Evolutionary conservation across 2,888 invertebrate genomes (phyloP).

Genomic region (Xylocampa areola): DNA sequence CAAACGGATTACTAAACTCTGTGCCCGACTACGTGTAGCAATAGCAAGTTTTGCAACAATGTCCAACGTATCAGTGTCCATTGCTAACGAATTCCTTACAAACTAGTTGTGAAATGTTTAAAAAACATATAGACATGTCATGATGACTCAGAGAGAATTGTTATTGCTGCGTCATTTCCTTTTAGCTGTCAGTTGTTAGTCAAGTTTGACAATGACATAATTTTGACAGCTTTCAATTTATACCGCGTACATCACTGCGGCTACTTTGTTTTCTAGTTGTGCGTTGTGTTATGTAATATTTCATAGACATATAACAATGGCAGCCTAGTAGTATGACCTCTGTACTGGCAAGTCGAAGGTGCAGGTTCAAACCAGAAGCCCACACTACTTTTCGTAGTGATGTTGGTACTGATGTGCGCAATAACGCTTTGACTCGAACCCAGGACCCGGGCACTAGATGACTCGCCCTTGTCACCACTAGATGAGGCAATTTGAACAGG

Average conservation of each 20-base stretch:
- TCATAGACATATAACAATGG: too few species aligned
- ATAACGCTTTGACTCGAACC: too few species aligned
- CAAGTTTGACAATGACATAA: conserved; percentile 41
- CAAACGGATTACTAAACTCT: conserved; percentile 1
- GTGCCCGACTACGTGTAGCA: background rate
- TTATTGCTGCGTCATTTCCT: conserved; percentile 2
- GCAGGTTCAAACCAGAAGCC: too few species aligned
- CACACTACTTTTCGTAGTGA: too few species aligned
- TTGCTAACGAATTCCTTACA: conserved; percentile 2
- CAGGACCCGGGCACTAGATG: too few species aligned
- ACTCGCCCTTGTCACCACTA: too few species aligned
- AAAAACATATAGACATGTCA: background rate
- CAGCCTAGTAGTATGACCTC: too few species aligned
- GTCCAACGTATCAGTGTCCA: background rate
- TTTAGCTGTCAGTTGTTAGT: background rate
- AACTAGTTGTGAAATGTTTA: background rate
- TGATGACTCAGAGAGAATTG: background rate
- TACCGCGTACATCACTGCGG: conserved; percentile 14
- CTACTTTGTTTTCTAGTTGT: conserved; percentile 25
- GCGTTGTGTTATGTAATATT: too few species aligned
- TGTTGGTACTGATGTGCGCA: too few species aligned
- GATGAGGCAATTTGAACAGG: too few species aligned
- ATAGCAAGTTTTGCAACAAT: background rate
- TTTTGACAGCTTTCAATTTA: conserved; percentile 32
- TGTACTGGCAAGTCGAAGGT: too few species aligned